These are phyloP conservation scores for Lutjanus erythropterus DNA, from an alignment of 2,113 vertebrate genomes.

Conservation along the genomic window DNA sequence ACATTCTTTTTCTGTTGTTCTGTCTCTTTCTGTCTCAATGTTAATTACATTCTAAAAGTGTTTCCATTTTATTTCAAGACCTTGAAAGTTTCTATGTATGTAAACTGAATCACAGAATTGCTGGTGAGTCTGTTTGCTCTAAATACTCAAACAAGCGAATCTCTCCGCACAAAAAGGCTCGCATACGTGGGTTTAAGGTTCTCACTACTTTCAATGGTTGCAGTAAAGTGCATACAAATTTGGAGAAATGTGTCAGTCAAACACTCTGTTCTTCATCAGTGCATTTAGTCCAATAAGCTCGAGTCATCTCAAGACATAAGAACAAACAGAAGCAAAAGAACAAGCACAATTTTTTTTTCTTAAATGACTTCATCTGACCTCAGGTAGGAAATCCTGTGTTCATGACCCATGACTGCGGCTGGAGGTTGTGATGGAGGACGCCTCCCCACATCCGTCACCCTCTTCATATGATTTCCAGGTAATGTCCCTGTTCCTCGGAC, in stretches of 20 bases:
- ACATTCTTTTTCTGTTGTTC: background rate
- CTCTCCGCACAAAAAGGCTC: background rate
- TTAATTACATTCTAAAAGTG: background rate
- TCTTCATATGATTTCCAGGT: slow-evolving; percentile 24
- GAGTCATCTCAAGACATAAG: background rate
- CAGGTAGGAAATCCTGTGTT: background rate
- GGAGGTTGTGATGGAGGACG: background rate
- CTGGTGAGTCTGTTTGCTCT: background rate
- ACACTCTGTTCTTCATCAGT: background rate
- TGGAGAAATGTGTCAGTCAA: background rate
- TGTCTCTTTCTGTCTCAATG: background rate
- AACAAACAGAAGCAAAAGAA: background rate
- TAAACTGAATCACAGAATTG: background rate
- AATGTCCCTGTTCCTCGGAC: slow-evolving; percentile 1
- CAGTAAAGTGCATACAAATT: background rate
- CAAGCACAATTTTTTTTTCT: background rate
- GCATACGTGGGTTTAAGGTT: background rate
- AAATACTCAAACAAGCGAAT: background rate
- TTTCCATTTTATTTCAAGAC: background rate
- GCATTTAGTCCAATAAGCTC: background rate
- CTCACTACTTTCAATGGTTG: background rate
- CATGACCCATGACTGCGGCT: slow-evolving; percentile 10
- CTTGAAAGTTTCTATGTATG: background rate
- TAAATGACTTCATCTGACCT: background rate
- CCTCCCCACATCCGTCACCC: slow-evolving; percentile 4